phyloP scores from a whole-genome alignment of 2,888 invertebrate genomes.

The Glyphotaelius pellucidus region DNA sequence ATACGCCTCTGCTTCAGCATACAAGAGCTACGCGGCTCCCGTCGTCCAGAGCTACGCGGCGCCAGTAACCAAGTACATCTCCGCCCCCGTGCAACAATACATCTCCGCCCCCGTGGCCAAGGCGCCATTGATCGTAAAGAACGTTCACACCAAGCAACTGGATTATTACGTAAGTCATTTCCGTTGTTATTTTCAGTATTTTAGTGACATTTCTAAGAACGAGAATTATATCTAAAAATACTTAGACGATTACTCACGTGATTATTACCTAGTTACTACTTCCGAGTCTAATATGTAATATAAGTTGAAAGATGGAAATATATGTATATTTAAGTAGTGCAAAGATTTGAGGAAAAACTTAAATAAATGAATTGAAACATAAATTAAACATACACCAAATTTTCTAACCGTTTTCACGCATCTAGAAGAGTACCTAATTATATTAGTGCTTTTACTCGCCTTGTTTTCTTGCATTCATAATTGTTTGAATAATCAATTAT shows the following conservation, averaged over 20 bases:
- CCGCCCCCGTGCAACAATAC: constrained; percentile 66
- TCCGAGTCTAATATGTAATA: background rate
- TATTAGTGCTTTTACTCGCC: too few species aligned
- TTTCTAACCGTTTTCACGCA: background rate
- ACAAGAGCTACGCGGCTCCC: constrained; percentile 67
- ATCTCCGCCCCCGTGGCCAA: constrained; percentile 66
- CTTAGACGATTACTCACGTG: background rate
- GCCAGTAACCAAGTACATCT: constrained; percentile 65
- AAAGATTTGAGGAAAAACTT: too few species aligned
- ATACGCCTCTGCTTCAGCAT: constrained; percentile 66
- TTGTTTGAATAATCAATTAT: background rate
- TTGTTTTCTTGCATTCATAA: background rate
- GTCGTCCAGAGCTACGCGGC: constrained; percentile 67
- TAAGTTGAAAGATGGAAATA: too few species aligned
- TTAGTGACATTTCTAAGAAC: background rate
- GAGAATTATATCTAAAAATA: background rate
- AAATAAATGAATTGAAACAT: background rate
- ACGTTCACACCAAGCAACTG: constrained; percentile 79
- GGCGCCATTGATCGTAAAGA: constrained; percentile 72
- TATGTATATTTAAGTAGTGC: too few species aligned
- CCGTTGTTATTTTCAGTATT: constrained; percentile 11
- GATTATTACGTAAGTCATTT: constrained; percentile 80
- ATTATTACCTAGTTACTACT: background rate
- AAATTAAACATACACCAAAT: background rate
- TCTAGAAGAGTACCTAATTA: background rate